Conservation (phyloP, 2,797 vertebrate genomes). For the Crax fasciolata region DNA sequence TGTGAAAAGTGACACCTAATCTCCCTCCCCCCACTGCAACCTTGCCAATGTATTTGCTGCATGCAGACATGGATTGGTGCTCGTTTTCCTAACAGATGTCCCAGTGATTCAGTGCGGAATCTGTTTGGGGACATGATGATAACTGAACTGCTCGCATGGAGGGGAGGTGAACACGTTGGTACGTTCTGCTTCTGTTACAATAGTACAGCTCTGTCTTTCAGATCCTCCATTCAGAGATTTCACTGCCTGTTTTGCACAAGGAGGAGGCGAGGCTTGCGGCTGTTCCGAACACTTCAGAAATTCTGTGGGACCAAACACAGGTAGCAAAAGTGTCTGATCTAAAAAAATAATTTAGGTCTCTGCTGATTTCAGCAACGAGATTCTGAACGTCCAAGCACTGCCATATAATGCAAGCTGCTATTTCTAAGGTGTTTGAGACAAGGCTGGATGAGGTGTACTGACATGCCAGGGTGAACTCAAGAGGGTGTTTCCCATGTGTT, state of each 20-base stretch:
- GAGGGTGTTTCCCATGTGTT: not conserved
- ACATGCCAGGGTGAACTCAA: not conserved
- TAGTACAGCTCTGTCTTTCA: not conserved
- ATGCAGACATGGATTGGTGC: slow-evolving; percentile 31
- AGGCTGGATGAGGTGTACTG: not conserved
- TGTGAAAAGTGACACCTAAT: slow-evolving; percentile 23
- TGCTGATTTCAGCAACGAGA: accelerated
- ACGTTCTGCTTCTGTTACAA: not conserved
- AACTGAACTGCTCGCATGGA: slow-evolving; percentile 17
- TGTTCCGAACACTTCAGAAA: not conserved
- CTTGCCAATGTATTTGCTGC: slow-evolving; percentile 20
- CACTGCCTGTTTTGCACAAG: not conserved
- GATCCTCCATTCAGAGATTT: not conserved
- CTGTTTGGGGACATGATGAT: slow-evolving; percentile 25
- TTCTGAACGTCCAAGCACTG: not conserved
- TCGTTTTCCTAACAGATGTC: slow-evolving; percentile 59
- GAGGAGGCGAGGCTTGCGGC: not conserved
- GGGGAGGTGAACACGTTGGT: not conserved
- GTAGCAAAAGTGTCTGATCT: not conserved
- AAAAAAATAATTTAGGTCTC: not conserved
- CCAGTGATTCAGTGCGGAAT: slow-evolving; percentile 33
- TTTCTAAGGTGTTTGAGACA: not conserved
- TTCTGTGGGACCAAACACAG: not conserved
- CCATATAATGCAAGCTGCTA: not conserved
- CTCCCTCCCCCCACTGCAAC: not conserved